phyloP scores from a whole-genome alignment of 2,888 invertebrate genomes.

The Nomada fabriciana region DNA sequence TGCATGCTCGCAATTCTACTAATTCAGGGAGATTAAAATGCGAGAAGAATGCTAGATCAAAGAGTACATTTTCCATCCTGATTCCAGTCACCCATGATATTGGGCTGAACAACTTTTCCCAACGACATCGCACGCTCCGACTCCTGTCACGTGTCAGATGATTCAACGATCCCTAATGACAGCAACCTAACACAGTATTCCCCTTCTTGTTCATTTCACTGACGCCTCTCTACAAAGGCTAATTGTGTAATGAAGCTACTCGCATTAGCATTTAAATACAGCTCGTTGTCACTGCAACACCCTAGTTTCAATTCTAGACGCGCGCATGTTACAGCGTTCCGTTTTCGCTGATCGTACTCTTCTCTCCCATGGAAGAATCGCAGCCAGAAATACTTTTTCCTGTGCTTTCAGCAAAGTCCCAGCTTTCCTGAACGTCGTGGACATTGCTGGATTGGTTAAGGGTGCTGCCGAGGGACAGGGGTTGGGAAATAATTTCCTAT shows the following conservation, averaged over 20 bases:
- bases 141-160: conserved; percentile 77
- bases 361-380: neutral
- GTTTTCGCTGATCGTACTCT: conserved; percentile 31
- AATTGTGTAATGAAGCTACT: conserved; percentile 82
- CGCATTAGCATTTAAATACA: conserved; percentile 82
- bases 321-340: conserved; percentile 30
- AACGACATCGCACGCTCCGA: conserved; percentile 48
- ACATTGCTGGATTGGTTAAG: conserved; percentile 99
- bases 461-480: conserved; percentile 99
- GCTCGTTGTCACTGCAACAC: conserved; percentile 68
- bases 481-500: conserved; percentile 98
- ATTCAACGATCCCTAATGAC: conserved; percentile 79
- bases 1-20: conserved; percentile 34
- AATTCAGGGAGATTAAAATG: conserved; percentile 61
- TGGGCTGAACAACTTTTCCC: conserved; percentile 38
- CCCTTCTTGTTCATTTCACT: conserved; percentile 62
- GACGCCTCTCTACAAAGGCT: conserved; percentile 76
- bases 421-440: conserved; percentile 98
- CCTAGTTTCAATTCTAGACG: conserved; percentile 60
- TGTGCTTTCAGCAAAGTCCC: conserved; percentile 95
- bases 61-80: conserved; percentile 57
- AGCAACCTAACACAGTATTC: conserved; percentile 75
- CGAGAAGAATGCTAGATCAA: conserved; percentile 65
- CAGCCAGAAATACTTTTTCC: conserved; percentile 22
- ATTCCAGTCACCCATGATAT: conserved; percentile 25